Evolutionary conservation across 1,140 invertebrate species (phyloP), one percentile per base, ranked within the genome.

Genomic region (Radopholus similis): DNA sequence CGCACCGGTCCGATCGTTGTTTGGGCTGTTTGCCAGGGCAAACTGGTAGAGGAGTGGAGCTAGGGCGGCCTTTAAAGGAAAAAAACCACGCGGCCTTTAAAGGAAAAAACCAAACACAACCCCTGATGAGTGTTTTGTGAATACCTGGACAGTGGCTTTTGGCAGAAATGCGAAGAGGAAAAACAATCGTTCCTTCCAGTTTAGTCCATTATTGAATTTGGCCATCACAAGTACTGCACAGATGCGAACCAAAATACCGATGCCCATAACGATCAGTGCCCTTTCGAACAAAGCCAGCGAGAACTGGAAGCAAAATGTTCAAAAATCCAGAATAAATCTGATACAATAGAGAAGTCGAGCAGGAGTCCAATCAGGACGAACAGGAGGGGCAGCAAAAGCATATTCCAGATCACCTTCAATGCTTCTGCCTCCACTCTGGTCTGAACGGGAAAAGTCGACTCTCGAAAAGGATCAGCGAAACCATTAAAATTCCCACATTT

Each of bases 401-500:
- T 40, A 28, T 72, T 49, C 73, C 73, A 74, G n/a, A 64, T 35
- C 32, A 77, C 23, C n/a, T 47, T 35, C 21, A 74, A 66, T 34
- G 34, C 38, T 11, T 66, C 47, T 40, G 76, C 72, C 59, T 75
- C 71, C 6, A 26, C 11, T 64, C 49, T 64, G 57, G 80, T 75
- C 83, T 49, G n/a, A n/a, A n/a, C n/a, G n/a, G 32, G 34, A 37
- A 80, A 34, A 51, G n/a, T 60, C 6, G 21, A 26, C 28, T 15
- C 11, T 5, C 23, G 6, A 51, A 64, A 23, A 11, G 8, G 13
- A 40, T 51, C 13, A 65, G 30, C 18, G n/a, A 35, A 40, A 9
- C 34, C 26, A 18, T 56, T 30, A 21, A 55, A 55, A 57, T 26
- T 89, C 4, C 91, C 91, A 49, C 82, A 89, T 76, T 85, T 54